phyloP scores from a whole-genome alignment of 2,113 vertebrate species.

The Spheniscus mendiculus region DNA sequence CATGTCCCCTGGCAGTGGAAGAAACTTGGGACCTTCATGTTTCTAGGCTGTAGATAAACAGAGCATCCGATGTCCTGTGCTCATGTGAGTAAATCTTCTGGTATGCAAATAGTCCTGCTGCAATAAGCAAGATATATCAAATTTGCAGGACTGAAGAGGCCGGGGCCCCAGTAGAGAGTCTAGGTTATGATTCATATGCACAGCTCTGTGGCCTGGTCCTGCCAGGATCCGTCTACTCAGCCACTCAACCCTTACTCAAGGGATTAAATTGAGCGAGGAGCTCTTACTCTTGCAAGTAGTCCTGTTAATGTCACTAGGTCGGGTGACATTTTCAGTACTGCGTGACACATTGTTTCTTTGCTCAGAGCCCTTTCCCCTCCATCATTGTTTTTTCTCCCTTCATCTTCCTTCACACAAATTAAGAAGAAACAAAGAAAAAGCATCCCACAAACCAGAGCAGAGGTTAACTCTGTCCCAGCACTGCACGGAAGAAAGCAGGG shows the following conservation, averaged over 20 bases:
- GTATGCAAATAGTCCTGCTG: background rate
- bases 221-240: background rate
- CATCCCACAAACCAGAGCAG: background rate
- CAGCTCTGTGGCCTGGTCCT: background rate
- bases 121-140: background rate
- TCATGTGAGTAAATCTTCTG: background rate
- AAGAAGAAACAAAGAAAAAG: constrained; percentile 4
- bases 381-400: background rate
- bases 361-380: background rate
- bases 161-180: background rate
- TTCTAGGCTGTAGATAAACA: constrained; percentile 19
- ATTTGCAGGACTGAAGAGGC: background rate
- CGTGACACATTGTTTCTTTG: background rate
- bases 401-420: background rate
- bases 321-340: background rate
- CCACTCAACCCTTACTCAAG: background rate
- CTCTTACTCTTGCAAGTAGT: background rate
- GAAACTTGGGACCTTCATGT: constrained; percentile 4
- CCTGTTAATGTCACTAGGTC: background rate
- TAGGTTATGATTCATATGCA: background rate
- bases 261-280: background rate
- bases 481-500: background rate
- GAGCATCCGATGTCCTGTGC: background rate
- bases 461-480: background rate
- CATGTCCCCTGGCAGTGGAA: constrained; percentile 6